Evolutionary conservation across 2,888 invertebrate genomes (phyloP).

Genomic region (Enchytraeus crypticus): DNA sequence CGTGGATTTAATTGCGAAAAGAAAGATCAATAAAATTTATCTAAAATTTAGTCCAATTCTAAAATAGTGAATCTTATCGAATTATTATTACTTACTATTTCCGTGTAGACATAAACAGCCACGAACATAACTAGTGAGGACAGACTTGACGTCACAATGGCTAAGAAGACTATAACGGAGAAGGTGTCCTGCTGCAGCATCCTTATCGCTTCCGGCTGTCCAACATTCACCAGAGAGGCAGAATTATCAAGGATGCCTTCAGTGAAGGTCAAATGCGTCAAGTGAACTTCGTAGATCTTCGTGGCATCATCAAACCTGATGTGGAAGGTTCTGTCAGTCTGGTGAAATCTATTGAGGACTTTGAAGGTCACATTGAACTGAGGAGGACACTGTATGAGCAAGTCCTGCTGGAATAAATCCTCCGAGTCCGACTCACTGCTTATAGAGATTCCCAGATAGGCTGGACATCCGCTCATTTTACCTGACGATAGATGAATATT

Average conservation of each 20-base stretch:
- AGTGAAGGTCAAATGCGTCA: slow-evolving; percentile 24
- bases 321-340: slow-evolving; percentile 25
- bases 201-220: slow-evolving; percentile 1
- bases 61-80: too few species aligned
- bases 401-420: slow-evolving; percentile 33
- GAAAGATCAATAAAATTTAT: too few species aligned
- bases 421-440: slow-evolving; percentile 23
- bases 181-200: neutral
- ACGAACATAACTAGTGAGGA: slow-evolving; percentile 14
- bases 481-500: slow-evolving; percentile 16
- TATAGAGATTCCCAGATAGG: slow-evolving; percentile 32
- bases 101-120: slow-evolving; percentile 21
- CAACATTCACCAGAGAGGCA: neutral
- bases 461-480: slow-evolving; percentile 37
- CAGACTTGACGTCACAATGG: slow-evolving; percentile 13
- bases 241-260: neutral
- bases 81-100: slow-evolving; percentile 16
- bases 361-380: slow-evolving; percentile 36
- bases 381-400: slow-evolving; percentile 37
- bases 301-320: slow-evolving; percentile 20
- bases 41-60: too few species aligned
- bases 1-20: too few species aligned
- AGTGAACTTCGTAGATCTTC: slow-evolving; percentile 21
- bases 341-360: slow-evolving; percentile 28
- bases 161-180: slow-evolving; percentile 7